Percentiles rank a stretch among this genome's conserved stretches.
Evolutionary conservation across 2,888 invertebrate species (phyloP).

Genomic region (Drosophila birchii): DNA sequence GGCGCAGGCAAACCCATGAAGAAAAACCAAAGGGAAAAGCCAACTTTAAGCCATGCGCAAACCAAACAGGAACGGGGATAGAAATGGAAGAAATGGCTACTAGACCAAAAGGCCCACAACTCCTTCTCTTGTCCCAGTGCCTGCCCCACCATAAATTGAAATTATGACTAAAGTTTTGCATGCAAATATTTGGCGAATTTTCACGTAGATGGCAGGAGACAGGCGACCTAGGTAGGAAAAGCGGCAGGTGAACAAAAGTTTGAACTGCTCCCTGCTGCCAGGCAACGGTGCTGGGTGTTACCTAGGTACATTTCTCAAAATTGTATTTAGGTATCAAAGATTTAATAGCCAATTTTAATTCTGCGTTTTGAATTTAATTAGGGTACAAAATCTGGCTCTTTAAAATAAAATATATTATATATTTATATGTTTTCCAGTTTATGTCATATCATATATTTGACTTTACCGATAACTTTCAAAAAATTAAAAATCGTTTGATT

Average conservation of each 20-base stretch:
- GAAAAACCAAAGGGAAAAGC: slow-evolving; percentile 24
- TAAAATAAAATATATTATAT: neutral
- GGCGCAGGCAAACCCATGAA: slow-evolving; percentile 19
- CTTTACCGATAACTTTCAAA: neutral
- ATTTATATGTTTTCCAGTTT: neutral
- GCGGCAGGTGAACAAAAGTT: slow-evolving; percentile 71
- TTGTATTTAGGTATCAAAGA: too few species aligned
- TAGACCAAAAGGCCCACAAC: slow-evolving; percentile 23
- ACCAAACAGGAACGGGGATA: slow-evolving; percentile 46
- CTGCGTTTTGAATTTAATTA: slow-evolving; percentile 20
- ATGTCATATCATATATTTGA: too few species aligned
- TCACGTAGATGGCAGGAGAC: slow-evolving; percentile 44
- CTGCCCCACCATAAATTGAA: slow-evolving; percentile 44
- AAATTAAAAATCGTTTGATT: neutral
- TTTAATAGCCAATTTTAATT: too few species aligned
- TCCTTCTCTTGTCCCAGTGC: neutral
- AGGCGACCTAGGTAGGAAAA: slow-evolving; percentile 29
- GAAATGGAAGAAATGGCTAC: slow-evolving; percentile 51
- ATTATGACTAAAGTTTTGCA: slow-evolving; percentile 76
- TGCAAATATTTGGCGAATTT: slow-evolving; percentile 77
- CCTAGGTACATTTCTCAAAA: neutral
- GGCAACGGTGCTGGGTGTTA: neutral
- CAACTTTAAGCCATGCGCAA: slow-evolving; percentile 42
- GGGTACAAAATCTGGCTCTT: neutral
- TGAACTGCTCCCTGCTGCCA: slow-evolving; percentile 45